Evolutionary conservation across 2,113 vertebrate species (phyloP).

Genomic region (Lipotes vexillifer): DNA sequence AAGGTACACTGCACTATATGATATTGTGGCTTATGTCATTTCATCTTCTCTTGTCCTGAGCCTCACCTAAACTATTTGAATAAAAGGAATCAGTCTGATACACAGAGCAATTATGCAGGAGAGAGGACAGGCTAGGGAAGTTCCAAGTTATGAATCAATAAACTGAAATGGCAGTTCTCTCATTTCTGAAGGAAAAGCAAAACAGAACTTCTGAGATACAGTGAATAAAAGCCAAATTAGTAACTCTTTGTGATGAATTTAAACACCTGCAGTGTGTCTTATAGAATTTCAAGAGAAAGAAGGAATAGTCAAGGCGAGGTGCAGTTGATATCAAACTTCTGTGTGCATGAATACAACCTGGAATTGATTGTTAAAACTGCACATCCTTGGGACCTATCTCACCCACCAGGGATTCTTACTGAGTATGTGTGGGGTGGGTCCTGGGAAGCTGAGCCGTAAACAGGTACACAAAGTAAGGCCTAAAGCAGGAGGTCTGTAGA

Average conservation of each 20-base stretch:
- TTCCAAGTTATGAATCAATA: background rate
- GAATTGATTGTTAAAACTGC: background rate
- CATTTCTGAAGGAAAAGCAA: background rate
- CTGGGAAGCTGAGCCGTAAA: background rate
- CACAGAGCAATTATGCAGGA: background rate
- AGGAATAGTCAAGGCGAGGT: background rate
- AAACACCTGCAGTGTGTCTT: background rate
- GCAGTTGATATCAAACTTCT: background rate
- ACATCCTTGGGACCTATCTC: too few species aligned
- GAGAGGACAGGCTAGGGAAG: background rate
- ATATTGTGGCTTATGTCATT: background rate
- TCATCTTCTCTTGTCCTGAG: background rate
- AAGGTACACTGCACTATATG: background rate
- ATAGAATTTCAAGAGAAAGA: background rate
- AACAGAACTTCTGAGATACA: background rate
- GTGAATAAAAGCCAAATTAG: background rate
- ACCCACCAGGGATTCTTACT: background rate
- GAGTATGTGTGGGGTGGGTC: background rate
- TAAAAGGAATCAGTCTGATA: background rate
- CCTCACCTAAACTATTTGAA: background rate
- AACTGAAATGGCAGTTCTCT: background rate
- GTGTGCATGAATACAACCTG: too few species aligned
- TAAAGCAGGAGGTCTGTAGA: background rate
- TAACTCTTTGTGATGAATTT: background rate
- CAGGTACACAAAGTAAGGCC: background rate